Conservation (phyloP, 2,797 vertebrate species). For the Clarias pachynema region DNA sequence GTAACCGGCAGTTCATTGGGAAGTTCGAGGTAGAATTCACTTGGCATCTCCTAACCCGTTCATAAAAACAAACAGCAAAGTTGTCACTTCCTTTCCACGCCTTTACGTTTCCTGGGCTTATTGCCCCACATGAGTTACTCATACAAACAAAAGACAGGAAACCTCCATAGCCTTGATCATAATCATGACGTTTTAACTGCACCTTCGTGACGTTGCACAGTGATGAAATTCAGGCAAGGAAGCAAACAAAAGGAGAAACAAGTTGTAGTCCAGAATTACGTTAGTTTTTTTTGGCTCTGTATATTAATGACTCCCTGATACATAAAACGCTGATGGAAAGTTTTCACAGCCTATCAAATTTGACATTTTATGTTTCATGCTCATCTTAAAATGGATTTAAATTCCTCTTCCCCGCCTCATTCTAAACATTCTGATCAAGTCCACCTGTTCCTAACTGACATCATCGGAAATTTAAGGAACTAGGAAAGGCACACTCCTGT, state of each 20-base stretch:
- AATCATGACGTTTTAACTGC: not conserved
- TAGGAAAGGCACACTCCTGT: no score
- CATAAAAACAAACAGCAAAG: not conserved
- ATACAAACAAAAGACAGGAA: not conserved
- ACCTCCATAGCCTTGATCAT: no score
- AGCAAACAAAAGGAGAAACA: not conserved
- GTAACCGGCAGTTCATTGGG: not conserved
- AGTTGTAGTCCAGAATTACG: conserved; percentile 22
- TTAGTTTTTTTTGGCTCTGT: no score
- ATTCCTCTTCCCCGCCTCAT: no score
- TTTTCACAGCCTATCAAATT: no score
- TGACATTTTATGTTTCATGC: no score
- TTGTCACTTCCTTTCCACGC: conserved; percentile 8
- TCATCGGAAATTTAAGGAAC: no score
- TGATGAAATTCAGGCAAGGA: conserved; percentile 35
- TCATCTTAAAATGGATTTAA: no score
- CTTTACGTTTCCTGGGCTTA: not conserved
- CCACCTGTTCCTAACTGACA: no score
- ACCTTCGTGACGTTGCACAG: not conserved
- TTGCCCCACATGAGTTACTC: conserved; percentile 11
- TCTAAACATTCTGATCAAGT: no score
- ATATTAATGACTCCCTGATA: no score
- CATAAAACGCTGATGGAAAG: no score
- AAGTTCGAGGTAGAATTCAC: conserved; percentile 24
- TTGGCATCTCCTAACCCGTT: not conserved